Base-by-base conservation (phyloP, 2,888 invertebrate genomes). In the Tanypteryx hageni region DNA sequence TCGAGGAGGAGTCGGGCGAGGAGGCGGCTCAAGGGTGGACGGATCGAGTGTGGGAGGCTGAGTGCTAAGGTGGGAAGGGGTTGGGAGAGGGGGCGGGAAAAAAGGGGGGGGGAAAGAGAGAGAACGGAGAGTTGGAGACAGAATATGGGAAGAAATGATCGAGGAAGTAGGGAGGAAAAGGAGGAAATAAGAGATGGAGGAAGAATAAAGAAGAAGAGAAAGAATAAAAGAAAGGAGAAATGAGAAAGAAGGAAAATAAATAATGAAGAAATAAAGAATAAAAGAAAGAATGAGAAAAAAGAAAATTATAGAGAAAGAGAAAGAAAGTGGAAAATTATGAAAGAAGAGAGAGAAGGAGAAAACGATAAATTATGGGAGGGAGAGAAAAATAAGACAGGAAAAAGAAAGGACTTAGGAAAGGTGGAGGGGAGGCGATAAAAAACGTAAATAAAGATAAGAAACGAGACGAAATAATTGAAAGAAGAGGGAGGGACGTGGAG, bases 41-140 rank as follows among this genome's bases (percentile, higher is more conserved):
- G 86, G 86, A 86, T 59, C 59, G 64, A 64, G 89, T 89, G 89
- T 89, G 89, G 89, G 89, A 89, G 89, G 83, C 31, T 31, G 64
- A 89, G 22, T 57, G 57, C 83, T 44, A 83, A 89, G 44, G 89
- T 27, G 8, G 86, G 27, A n/a, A 86, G 59, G 61, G 89, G 89
- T 14, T 61, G 1, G 83, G 83, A n/a, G 44, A 16, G 11, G 89
- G 64, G 59, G 56, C 14, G 4, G 59, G 85, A 44, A 31, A 13
- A 18, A 18, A n/a, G 44, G 16, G 18, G 8, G 64, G 11, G 84
- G 0, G 84, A 58, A 57, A n/a, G n/a, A 14, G 59, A n/a, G 57
- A 61, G 31, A 22, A 16, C 27, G 16, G 85, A n/a, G 22, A 11
- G 85, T 18, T 18, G 59, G 59, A 61, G 31, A 3, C 11, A 14